phyloP scores from a whole-genome alignment of 2,113 vertebrate species.

The Stegostoma tigrinum region DNA sequence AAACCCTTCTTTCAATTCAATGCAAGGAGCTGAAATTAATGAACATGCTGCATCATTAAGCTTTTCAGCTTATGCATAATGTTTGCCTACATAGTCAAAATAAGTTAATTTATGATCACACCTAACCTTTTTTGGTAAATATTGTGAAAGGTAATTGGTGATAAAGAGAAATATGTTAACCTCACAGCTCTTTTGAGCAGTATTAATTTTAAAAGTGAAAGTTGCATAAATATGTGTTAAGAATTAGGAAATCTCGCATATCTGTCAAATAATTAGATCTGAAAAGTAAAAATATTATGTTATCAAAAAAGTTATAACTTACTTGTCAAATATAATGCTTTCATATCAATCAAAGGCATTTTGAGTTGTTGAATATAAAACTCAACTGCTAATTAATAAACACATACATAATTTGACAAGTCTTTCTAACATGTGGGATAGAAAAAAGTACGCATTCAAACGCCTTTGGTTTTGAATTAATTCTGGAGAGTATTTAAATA shows the following conservation, averaged over 20 bases:
- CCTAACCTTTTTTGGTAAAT: neutral
- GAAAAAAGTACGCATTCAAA: neutral
- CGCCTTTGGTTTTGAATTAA: neutral
- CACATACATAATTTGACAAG: neutral
- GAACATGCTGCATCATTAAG: neutral
- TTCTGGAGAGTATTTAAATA: neutral
- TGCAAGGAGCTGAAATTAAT: neutral
- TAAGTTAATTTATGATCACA: neutral
- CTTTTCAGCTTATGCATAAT: neutral
- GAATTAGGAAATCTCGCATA: constrained; percentile 12
- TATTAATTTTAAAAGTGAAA: neutral
- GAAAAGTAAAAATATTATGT: neutral
- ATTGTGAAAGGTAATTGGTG: neutral
- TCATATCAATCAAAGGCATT: neutral
- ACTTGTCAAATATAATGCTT: neutral
- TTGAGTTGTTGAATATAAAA: neutral
- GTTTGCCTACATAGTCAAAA: neutral
- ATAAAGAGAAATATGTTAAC: neutral
- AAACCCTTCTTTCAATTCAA: neutral
- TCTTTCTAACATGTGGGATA: too few relatives aligned
- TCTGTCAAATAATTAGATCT: constrained; percentile 3
- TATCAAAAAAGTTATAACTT: neutral
- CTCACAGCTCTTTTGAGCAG: neutral
- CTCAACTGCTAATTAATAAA: neutral
- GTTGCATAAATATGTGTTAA: neutral